These are phyloP conservation scores for Drosophila trichaetosa DNA, from an alignment of 2,888 invertebrate genomes.

Conservation along the genomic window DNA sequence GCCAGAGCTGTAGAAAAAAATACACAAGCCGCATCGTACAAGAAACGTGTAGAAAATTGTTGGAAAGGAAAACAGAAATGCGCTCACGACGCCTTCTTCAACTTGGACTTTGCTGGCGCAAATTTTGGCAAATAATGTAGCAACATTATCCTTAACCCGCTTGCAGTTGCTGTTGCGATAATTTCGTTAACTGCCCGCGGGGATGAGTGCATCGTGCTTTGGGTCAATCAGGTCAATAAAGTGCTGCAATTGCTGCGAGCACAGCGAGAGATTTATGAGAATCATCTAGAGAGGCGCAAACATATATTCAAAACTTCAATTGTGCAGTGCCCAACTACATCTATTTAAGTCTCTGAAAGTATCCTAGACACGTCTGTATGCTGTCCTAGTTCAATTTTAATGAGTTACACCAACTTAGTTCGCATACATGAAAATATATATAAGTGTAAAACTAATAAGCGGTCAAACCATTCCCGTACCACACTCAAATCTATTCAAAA, in stretches of 20 bases:
- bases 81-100: constrained; percentile 66
- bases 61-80: constrained; percentile 27
- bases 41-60: constrained; percentile 71
- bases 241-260: constrained; percentile 56
- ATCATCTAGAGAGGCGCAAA: constrained; percentile 39
- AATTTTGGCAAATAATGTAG: constrained; percentile 73
- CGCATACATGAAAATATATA: neutral
- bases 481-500: neutral
- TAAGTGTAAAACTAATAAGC: neutral
- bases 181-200: constrained; percentile 48
- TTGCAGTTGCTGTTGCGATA: constrained; percentile 44
- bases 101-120: constrained; percentile 55
- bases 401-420: neutral
- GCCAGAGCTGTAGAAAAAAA: constrained; percentile 15
- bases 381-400: neutral
- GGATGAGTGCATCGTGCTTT: constrained; percentile 49
- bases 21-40: neutral
- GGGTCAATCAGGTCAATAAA: constrained; percentile 70
- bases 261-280: constrained; percentile 53
- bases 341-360: neutral
- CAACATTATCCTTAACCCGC: constrained; percentile 68
- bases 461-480: neutral
- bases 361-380: neutral
- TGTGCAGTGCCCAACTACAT: neutral
- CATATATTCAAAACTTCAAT: neutral